These are phyloP conservation scores for Notamacropus eugenii DNA, from an alignment of 2,797 vertebrate genomes.

Conservation along the genomic window DNA sequence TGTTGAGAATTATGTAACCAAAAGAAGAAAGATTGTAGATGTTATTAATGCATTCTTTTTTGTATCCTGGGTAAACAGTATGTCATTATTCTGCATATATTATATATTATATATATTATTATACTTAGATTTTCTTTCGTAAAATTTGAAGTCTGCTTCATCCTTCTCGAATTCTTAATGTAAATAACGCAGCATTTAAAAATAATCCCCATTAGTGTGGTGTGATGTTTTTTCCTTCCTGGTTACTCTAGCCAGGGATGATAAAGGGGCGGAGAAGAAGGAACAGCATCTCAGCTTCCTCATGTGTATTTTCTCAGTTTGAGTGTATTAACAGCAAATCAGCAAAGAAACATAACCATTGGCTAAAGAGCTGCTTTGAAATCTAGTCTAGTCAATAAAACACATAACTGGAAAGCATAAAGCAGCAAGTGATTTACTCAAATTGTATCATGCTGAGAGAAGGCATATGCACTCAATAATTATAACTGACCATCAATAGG, in stretches of 20 bases:
- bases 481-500: slow-evolving; percentile 67
- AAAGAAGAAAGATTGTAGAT: slow-evolving; percentile 75
- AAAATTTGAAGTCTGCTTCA: slow-evolving; percentile 61
- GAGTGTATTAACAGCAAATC: slow-evolving; percentile 66
- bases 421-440: slow-evolving; percentile 78
- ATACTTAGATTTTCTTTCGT: background rate
- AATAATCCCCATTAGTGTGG: slow-evolving; percentile 47
- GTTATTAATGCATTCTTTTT: slow-evolving; percentile 77
- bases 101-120: too few relatives aligned
- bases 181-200: slow-evolving; percentile 74
- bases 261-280: slow-evolving; percentile 16
- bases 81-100: slow-evolving; percentile 78
- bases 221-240: slow-evolving; percentile 70
- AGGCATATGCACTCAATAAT: slow-evolving; percentile 33
- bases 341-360: slow-evolving; percentile 58
- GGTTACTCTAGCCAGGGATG: slow-evolving; percentile 28
- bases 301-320: slow-evolving; percentile 58
- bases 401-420: slow-evolving; percentile 81
- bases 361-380: slow-evolving; percentile 82
- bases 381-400: slow-evolving; percentile 84
- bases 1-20: slow-evolving; percentile 84
- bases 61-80: slow-evolving; percentile 78
- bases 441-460: slow-evolving; percentile 81
- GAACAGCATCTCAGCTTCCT: slow-evolving; percentile 62
- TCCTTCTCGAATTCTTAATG: slow-evolving; percentile 74